A percentile compares a stretch with the other conserved stretches of the same genome.
Conservation (phyloP, 1,140 invertebrate species). For the Meloidogyne hapla region DNA sequence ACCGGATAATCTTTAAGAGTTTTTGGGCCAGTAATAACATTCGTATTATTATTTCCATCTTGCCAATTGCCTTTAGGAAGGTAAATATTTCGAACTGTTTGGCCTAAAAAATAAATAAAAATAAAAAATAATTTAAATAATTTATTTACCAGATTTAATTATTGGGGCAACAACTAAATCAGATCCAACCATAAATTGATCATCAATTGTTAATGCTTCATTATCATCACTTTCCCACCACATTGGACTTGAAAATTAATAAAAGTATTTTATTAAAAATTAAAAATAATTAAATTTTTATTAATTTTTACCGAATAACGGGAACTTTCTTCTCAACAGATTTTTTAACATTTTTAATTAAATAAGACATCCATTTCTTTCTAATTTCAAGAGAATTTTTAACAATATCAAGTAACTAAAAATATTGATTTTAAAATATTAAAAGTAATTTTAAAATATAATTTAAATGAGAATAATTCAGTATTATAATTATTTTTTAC, state of each 20-base stretch:
- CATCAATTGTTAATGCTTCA: conserved; percentile 41
- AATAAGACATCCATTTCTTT: conserved; percentile 70
- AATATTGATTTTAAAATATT: conserved; percentile 71
- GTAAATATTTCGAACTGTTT: conserved; percentile 61
- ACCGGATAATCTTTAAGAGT: conserved; percentile 20
- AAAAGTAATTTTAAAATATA: too few species aligned
- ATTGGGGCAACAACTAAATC: conserved; percentile 32
- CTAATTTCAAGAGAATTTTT: conserved; percentile 73
- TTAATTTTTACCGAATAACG: conserved; percentile 39
- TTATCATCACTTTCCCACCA: conserved; percentile 43
- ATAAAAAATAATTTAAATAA: conserved; percentile 36
- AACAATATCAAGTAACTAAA: conserved; percentile 69
- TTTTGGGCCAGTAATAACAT: neutral
- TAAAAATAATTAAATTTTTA: neutral
- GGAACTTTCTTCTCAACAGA: conserved; percentile 78
- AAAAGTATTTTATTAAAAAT: conserved; percentile 13
- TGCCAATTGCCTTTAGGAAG: conserved; percentile 48
- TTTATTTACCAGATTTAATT: neutral
- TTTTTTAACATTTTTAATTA: conserved; percentile 68
- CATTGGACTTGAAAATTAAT: conserved; percentile 38
- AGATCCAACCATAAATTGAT: conserved; percentile 66
- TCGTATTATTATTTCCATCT: conserved; percentile 30
- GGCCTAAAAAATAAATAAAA: conserved; percentile 64
- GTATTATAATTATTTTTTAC: too few species aligned
- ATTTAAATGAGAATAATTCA: too few species aligned